These are phyloP conservation scores for Hyposoter didymator DNA, from an alignment of 2,888 invertebrate genomes.

Conservation along the genomic window DNA sequence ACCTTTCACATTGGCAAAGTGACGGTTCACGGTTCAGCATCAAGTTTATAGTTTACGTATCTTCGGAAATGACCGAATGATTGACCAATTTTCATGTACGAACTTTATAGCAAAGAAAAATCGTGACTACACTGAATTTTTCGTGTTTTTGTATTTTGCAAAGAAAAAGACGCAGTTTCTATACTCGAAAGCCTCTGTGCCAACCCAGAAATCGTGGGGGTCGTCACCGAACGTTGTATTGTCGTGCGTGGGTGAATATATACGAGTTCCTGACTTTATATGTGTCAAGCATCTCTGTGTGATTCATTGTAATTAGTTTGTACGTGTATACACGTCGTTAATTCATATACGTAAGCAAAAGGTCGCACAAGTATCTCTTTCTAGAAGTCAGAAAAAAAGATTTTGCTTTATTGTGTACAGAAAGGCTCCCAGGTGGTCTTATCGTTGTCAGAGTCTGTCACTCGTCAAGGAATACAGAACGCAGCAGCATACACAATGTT, in stretches of 20 bases:
- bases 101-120: neutral
- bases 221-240: constrained; percentile 37
- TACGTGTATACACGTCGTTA: constrained; percentile 65
- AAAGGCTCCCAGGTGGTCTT: constrained; percentile 13
- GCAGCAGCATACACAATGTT: neutral
- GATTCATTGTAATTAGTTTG: constrained; percentile 79
- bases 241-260: constrained; percentile 66
- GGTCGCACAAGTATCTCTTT: neutral
- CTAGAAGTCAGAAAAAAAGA: neutral
- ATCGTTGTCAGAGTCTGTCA: neutral
- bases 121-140: neutral
- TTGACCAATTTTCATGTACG: no score
- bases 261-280: constrained; percentile 46
- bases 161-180: constrained; percentile 17
- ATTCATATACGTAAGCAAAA: constrained; percentile 6
- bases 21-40: no score
- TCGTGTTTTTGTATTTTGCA: neutral
- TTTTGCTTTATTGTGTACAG: neutral
- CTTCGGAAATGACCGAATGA: no score
- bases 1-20: no score
- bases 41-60: no score
- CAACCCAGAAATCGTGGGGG: constrained; percentile 18
- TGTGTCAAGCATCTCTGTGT: constrained; percentile 69
- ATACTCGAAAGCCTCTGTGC: neutral
- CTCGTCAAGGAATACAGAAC: constrained; percentile 2